These are phyloP conservation scores for Lanius ludovicianus DNA, from an alignment of 2,113 vertebrate genomes.

Conservation along the genomic window DNA sequence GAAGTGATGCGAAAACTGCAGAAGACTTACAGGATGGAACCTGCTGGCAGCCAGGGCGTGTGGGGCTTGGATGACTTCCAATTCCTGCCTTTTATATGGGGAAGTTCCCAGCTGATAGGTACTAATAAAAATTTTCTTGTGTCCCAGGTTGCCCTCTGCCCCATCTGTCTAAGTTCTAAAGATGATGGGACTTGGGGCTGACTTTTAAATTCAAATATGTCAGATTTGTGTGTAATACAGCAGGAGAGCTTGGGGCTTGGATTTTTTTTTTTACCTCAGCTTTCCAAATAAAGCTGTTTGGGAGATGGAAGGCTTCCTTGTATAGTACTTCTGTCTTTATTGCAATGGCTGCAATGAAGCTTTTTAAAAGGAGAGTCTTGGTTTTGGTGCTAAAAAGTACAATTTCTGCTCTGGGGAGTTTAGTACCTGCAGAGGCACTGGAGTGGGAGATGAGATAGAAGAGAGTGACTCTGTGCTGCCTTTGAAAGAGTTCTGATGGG, in stretches of 20 bases:
- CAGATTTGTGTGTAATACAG: not conserved
- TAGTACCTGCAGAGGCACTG: not conserved
- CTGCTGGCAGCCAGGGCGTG: constrained; percentile 95
- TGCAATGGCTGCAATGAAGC: not conserved
- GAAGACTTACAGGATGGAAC: constrained; percentile 96
- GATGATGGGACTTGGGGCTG: not conserved
- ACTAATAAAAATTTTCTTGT: not conserved
- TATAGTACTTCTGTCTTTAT: not conserved
- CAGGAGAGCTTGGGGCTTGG: not conserved
- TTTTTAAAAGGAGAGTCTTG: not conserved
- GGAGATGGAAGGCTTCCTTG: not conserved
- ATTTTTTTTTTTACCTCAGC: not conserved
- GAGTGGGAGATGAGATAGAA: not conserved
- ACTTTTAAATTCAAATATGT: not conserved
- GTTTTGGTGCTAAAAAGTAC: not conserved
- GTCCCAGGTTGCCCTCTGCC: not conserved
- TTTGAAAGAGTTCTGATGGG: not conserved
- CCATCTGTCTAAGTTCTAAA: not conserved
- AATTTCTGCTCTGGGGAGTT: not conserved
- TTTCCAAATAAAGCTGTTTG: not conserved
- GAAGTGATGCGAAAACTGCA: constrained; percentile 93
- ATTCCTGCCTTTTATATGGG: constrained; percentile 98
- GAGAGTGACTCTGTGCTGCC: not conserved
- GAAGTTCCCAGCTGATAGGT: constrained; percentile 94
- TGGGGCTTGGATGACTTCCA: constrained; percentile 99